Percentiles rank a stretch among this genome's conserved stretches.
Conservation (phyloP, 1,140 invertebrate genomes). For the Halyomorpha halys region DNA sequence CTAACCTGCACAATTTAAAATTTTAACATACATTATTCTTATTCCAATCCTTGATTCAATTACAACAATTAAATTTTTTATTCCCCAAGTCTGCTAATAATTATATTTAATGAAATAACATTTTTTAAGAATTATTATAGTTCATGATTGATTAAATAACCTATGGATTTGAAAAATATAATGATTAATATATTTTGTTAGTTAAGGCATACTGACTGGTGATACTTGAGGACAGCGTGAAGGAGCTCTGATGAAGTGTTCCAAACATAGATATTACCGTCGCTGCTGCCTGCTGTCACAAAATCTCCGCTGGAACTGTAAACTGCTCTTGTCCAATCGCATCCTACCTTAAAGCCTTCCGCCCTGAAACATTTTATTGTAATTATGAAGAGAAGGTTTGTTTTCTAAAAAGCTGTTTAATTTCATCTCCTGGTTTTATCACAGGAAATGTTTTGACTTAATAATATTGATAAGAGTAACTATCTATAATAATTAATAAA, state of each 20-base stretch:
- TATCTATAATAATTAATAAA: too few relatives aligned
- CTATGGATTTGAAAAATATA: background rate
- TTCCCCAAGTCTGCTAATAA: background rate
- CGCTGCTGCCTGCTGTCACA: slow-evolving; percentile 77
- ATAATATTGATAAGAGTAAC: too few relatives aligned
- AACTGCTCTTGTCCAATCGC: slow-evolving; percentile 83
- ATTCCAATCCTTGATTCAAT: too few relatives aligned
- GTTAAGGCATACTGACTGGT: slow-evolving; percentile 54
- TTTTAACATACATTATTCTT: too few relatives aligned
- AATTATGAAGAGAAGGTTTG: too few relatives aligned
- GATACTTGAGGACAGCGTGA: slow-evolving; percentile 76
- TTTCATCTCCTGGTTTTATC: too few relatives aligned
- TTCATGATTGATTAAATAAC: background rate
- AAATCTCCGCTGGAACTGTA: slow-evolving; percentile 86
- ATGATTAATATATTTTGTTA: too few relatives aligned
- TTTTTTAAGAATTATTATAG: background rate
- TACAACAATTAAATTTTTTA: background rate
- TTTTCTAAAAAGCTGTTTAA: too few relatives aligned
- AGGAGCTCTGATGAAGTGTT: slow-evolving; percentile 65
- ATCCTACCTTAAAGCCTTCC: slow-evolving; percentile 88
- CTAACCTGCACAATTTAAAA: too few relatives aligned
- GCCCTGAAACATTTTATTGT: slow-evolving; percentile 46
- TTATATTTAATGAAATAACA: background rate
- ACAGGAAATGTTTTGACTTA: too few relatives aligned
- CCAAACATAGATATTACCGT: slow-evolving; percentile 89